Evolutionary conservation across 2,888 invertebrate genomes (phyloP).

Genomic region (Keiferia lycopersicella): DNA sequence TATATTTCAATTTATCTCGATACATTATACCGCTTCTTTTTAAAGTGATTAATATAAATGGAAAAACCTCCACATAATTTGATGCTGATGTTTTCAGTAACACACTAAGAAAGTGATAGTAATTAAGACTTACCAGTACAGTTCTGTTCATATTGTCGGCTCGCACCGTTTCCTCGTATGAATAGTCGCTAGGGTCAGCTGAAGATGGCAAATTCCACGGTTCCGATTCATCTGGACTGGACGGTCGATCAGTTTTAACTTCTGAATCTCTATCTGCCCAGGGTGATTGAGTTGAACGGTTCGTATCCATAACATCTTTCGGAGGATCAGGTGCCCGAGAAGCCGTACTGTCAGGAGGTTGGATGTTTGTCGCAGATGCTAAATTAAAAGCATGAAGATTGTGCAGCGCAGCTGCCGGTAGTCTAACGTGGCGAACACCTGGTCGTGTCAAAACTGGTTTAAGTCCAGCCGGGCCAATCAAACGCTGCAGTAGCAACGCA

Average conservation of each 20-base stretch:
- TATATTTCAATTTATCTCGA: neutral
- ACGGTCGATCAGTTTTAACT: slow-evolving; percentile 59
- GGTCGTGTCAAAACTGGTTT: slow-evolving; percentile 79
- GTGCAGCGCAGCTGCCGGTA: slow-evolving; percentile 71
- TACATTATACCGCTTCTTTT: neutral
- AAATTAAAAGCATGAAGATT: slow-evolving; percentile 71
- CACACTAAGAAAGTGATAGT: neutral
- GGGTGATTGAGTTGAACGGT: slow-evolving; percentile 59
- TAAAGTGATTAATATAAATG: neutral
- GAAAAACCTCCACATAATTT: neutral
- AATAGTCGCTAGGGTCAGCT: slow-evolving; percentile 63
- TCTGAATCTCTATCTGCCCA: slow-evolving; percentile 63
- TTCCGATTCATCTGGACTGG: slow-evolving; percentile 69
- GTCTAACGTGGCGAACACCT: slow-evolving; percentile 78
- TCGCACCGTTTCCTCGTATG: slow-evolving; percentile 70
- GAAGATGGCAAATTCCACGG: slow-evolving; percentile 67
- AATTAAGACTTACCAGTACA: slow-evolving; percentile 66
- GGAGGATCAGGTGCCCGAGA: slow-evolving; percentile 61
- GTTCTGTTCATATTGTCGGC: slow-evolving; percentile 70
- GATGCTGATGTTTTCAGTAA: slow-evolving; percentile 30
- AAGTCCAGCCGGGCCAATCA: slow-evolving; percentile 83
- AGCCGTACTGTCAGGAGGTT: slow-evolving; percentile 64
- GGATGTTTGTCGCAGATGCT: slow-evolving; percentile 54
- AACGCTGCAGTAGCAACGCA: slow-evolving; percentile 84
- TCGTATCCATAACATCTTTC: slow-evolving; percentile 65